Base-by-base conservation (phyloP, 2,113 vertebrate species). In the Perca flavescens region DNA sequence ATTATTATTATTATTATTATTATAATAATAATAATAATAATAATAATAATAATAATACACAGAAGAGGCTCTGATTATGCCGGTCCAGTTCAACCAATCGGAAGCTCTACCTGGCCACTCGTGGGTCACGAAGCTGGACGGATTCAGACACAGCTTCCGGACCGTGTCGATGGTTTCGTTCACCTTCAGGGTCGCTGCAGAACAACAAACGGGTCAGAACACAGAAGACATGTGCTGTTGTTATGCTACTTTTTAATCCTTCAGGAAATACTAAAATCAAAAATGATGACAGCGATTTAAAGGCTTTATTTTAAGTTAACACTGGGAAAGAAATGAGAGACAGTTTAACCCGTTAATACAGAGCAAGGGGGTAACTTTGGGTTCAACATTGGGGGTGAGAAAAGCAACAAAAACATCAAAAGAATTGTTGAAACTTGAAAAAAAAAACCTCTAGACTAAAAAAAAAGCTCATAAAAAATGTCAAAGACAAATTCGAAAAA, bases 171-270 rank as follows among this genome's bases (percentile, higher is more conserved):
- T 91, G 4, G 91, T 93, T 75, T 74, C 87, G 0, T 92, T 93
- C 80, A 96, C 94, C 93, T 97, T 98, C 84, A 99, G 88, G 5
- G 95, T 95, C 62, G 95, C 98, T 99, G 61, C 91, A 92, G 85
- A 22, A 31, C 1, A 63, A 3, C 10, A 25, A 6, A 34, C 31
- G 25, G 31, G 31, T 34, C 3, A 34, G 31, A 13, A 63, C 28
- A 31, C 57, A 8, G 14, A 52, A 58, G 34, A 34, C 31, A 3
- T 5, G 4, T 4, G 31, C 31, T 31, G 31, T 31, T 34, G 31
- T 34, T 62, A 17, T 5, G 60, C 1, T 6, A 16, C 25, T 34
- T 31, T 60, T 9, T 34, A 36, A 61, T 31, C 10, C 58, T 10
- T 25, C 25, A 1, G 25, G 25, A 25, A 25, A 25, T 25, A 25